Base-by-base conservation (phyloP, 1,140 invertebrate genomes). In the Listronotus oregonensis region DNA sequence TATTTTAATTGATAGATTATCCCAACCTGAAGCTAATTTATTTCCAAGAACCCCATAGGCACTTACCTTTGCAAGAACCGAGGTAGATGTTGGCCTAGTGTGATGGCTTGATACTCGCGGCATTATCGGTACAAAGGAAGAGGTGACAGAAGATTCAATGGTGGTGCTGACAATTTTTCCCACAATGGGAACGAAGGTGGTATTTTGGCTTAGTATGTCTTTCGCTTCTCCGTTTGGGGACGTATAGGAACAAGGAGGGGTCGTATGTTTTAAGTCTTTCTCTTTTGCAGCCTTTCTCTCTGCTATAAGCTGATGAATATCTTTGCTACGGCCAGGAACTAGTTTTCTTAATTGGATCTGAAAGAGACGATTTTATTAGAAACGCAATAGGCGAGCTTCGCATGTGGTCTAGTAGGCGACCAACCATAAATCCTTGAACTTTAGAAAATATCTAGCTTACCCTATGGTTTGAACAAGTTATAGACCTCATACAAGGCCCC, bases 391-490 rank as follows among this genome's bases (percentile, higher is more conserved):
- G n/a, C n/a, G n/a, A n/a, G n/a, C n/a, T n/a, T n/a, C n/a, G 39
- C 8, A 40, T 8, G 39, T 40, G 8, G 8, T 9, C 39, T 40
- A 40, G 8, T n/a, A 40, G 8, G 8, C 39, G 14, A 31, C 32
- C 14, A 64, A 64, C 61, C 61, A 64, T 37, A 43, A n/a, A n/a
- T n/a, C n/a, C n/a, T n/a, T n/a, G n/a, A n/a, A n/a, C n/a, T n/a
- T n/a, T n/a, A n/a, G n/a, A n/a, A n/a, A n/a, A n/a, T n/a, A n/a
- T n/a, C n/a, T n/a, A n/a, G 64, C 65, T 57, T 71, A 75, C 75
- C 56, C 68, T 73, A 71, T 76, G 73, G 55, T 74, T 75, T 11
- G 73, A 74, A 66, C 71, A 76, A 9, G 72, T 76, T 43, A 75
- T 73, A 17, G 70, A 70, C 52, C 75, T 71, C 18, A 71, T 68